phyloP scores from a whole-genome alignment of 2,888 invertebrate species.

The Heliconius aoede region DNA sequence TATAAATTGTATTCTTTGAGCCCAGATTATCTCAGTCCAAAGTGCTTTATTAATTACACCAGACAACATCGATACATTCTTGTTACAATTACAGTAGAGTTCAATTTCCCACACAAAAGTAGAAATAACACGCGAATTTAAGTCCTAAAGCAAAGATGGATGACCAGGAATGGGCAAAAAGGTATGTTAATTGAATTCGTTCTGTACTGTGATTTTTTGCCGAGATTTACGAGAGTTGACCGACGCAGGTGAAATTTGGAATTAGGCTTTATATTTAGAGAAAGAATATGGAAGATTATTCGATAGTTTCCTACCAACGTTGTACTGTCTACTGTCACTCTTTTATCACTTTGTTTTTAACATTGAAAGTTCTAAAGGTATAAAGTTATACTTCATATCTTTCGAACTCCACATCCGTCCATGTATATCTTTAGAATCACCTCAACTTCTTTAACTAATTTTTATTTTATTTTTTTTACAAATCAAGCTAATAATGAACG shows the following conservation, averaged over 20 bases:
- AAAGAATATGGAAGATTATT: neutral
- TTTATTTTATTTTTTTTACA: neutral
- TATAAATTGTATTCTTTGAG: conserved; percentile 46
- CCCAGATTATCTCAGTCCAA: conserved; percentile 55
- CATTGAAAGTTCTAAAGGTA: no score
- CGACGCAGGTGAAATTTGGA: conserved; percentile 38
- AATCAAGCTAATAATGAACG: neutral
- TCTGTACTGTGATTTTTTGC: conserved; percentile 42
- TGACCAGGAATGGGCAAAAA: conserved; percentile 41
- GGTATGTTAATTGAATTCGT: conserved; percentile 47
- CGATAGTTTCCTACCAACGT: neutral
- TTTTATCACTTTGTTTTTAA: no score
- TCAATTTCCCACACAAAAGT: conserved; percentile 26
- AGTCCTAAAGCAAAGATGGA: conserved; percentile 43
- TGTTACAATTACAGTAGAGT: conserved; percentile 15
- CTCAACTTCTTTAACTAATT: no score
- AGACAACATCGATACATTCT: conserved; percentile 31
- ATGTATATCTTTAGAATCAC: no score
- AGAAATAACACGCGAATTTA: conserved; percentile 38
- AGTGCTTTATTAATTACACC: conserved; percentile 59
- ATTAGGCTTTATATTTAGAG: conserved; percentile 16
- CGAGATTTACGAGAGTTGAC: conserved; percentile 42
- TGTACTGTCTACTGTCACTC: neutral
- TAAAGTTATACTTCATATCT: no score
- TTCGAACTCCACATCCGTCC: no score